Base-by-base conservation (phyloP, 2,797 vertebrate species). In the Trematomus bernacchii region DNA sequence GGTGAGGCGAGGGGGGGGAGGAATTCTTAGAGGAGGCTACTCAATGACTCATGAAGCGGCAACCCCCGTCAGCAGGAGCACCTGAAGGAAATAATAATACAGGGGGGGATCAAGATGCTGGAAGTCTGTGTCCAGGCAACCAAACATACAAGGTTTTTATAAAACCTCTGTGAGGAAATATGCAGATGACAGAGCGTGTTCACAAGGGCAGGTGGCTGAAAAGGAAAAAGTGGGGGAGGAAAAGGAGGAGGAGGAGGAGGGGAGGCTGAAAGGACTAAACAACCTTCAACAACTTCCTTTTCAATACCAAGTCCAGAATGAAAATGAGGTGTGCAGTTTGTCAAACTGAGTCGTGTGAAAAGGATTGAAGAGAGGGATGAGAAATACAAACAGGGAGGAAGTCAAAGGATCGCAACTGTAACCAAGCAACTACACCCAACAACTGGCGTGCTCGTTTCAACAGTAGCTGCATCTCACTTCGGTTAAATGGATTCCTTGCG, bases 351-450 rank as follows among this genome's bases (percentile, higher is more conserved):
- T 44, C 1, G 19, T 53, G 50, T 19, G 44, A 66, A 27, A 33
- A 37, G 55, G 58, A 10, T 30, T 51, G 23, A 55, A 46, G 40
- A 64, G 11, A 40, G 27, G 30, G 30, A 66, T 68, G 30, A 30
- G 2, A 60, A 53, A 66, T 23, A 15, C 63, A 44, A 52, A 79
- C 18, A 19, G 33, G 37, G 77, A 75, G 47, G 57, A 67, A 82
- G 73, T 75, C 53, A 86, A 86, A 76, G 71, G 82, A 83, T 86
- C 86, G 89, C 86, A 89, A 87, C 90, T 73, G 92, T 92, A 91
- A 89, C 91, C 89, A 90, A 78, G 92, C 91, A 93, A 93, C 91
- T 80, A 88, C 86, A 86, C 75, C 85, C 85, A 80, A 87, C 86
- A 80, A 84, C 87, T 78, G 82, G 43, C 54, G 0, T 16, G 71